Base-by-base conservation (phyloP, 1,140 invertebrate species). In the Heliothis subflexa region DNA sequence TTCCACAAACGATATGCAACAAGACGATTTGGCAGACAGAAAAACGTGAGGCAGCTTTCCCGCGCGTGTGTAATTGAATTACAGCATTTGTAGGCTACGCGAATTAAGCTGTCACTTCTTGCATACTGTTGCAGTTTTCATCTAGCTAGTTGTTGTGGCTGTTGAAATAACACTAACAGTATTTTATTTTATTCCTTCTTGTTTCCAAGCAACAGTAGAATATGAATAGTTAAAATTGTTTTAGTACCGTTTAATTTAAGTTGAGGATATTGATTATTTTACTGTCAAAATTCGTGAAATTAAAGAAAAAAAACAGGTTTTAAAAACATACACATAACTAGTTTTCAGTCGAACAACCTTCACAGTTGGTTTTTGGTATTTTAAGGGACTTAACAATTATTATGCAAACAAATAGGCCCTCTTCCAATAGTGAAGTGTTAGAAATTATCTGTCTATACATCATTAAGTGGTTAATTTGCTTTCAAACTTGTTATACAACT, bases 51-150 rank as follows among this genome's bases (percentile, higher is more conserved):
- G 10, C 18, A 54, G 16, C 66, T 71, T 70, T 71, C 66, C 66
- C 66, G 66, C 66, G 66, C 21, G n/a, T 54, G 16, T 18, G 12
- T 10, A 66, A 66, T 47, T 47, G 62, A 40, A 16, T 66, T 40
- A 49, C 16, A 66, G 61, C 14, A 16, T 49, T 13, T 71, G 66
- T 33, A 49, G 64, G 66, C 49, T 16, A 33, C 40, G 10, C 21
- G 33, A 54, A 71, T 71, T 71, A 71, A 71, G 66, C 54, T 71
- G 66, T 71, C 66, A 71, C 49, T 71, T 71, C 66, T 71, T 71
- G 50, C 45, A 52, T 54, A 70, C 47, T 68, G 7, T 68, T 68
- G 64, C 64, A 50, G 18, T 50, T 11, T 49, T 12, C 7, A 68
- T 49, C 45, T 62, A 62, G 33, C 61, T 68, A 18, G 18, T 59